phyloP scores from a whole-genome alignment of 2,888 invertebrate species.

The Ennomos fuscantarius region DNA sequence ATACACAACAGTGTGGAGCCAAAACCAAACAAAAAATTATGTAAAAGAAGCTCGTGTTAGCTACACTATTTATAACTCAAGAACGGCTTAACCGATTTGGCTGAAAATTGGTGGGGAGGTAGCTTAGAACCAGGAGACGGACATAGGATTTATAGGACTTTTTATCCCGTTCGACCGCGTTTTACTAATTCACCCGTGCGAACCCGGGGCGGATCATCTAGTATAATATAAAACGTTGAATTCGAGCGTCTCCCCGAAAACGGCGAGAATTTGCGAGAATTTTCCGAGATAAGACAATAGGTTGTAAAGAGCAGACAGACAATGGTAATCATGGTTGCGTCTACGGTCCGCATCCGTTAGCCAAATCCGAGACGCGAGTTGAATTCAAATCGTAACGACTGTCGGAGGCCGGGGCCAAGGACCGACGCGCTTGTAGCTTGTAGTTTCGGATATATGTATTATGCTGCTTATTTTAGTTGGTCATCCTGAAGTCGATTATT shows the following conservation, averaged over 20 bases:
- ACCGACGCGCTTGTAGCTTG: conserved; percentile 13
- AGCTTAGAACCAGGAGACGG: no score
- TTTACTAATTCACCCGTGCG: no score
- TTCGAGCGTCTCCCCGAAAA: conserved; percentile 33
- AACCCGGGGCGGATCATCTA: no score
- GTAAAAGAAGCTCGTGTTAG: no score
- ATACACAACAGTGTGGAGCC: no score
- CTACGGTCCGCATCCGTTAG: conserved; percentile 59
- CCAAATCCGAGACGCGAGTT: conserved; percentile 55
- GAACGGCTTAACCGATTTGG: no score
- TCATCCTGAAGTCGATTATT: neutral
- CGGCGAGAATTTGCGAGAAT: conserved; percentile 37
- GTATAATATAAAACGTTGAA: no score
- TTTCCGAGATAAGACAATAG: conserved; percentile 40
- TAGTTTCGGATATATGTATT: conserved; percentile 5
- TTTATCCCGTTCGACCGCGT: no score
- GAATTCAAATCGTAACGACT: conserved; percentile 63
- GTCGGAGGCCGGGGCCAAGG: conserved; percentile 23
- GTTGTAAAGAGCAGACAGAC: conserved; percentile 41
- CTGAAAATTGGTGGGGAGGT: no score
- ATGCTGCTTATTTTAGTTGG: neutral
- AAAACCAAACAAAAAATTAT: no score
- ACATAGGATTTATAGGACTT: no score
- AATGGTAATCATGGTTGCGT: conserved; percentile 51
- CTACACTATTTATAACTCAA: no score